Conservation (phyloP, 2,113 vertebrate species). For the Pavo muticus region DNA sequence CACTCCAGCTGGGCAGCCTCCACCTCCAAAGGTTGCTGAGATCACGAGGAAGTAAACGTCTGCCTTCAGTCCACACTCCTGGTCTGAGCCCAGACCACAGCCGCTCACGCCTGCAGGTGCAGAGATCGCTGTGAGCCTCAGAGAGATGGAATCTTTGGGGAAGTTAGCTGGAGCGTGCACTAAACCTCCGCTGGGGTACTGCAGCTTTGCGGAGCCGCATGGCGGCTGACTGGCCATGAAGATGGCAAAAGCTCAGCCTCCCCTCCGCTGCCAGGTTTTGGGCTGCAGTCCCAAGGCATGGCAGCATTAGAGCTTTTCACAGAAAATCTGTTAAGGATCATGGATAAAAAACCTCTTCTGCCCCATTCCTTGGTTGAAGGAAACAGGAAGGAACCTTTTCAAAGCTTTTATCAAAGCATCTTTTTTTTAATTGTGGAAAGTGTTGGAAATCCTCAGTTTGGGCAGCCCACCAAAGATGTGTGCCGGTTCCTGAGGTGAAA, state of each 20-base stretch:
- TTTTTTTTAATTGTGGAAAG: neutral
- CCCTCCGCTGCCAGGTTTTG: neutral
- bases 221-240: neutral
- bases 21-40: neutral
- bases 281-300: neutral
- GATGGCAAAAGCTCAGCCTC: neutral
- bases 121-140: neutral
- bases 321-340: neutral
- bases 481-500: neutral
- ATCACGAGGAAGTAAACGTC: neutral
- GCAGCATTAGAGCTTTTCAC: neutral
- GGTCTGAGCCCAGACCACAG: neutral
- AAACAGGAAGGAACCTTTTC: neutral
- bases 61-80: neutral
- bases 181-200: neutral
- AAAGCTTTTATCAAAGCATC: neutral
- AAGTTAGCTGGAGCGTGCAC: neutral
- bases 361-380: neutral
- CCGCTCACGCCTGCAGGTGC: neutral
- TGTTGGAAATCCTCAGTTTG: neutral
- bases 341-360: neutral
- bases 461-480: neutral
- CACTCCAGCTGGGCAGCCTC: neutral
- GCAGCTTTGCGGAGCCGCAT: neutral
- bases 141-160: fast-evolving